A percentile compares a stretch with the other conserved stretches of the same genome.
These are phyloP conservation scores for Myiotriccus ornatus DNA, from an alignment of 2,797 vertebrate genomes.

Conservation along the genomic window DNA sequence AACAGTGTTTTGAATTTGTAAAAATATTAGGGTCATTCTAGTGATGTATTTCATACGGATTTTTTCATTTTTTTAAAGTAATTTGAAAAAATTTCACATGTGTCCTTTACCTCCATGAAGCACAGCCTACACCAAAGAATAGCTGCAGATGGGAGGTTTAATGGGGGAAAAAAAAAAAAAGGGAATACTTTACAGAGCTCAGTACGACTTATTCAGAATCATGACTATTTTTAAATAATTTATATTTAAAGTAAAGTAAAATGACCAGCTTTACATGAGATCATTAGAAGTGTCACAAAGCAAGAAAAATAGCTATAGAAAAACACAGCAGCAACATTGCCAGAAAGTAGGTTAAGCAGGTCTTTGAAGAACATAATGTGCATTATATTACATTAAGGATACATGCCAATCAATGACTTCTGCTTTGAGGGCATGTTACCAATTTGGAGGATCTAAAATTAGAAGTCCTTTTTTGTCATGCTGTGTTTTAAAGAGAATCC, in stretches of 20 bases:
- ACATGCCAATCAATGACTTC: background rate
- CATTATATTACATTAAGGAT: background rate
- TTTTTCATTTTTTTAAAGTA: background rate
- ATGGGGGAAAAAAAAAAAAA: background rate
- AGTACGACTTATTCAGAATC: slow-evolving; percentile 1
- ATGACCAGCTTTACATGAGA: background rate
- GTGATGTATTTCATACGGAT: background rate
- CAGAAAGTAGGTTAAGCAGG: slow-evolving; percentile 11
- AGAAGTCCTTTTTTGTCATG: background rate
- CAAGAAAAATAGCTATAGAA: slow-evolving; percentile 34
- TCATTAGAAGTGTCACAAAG: slow-evolving; percentile 27
- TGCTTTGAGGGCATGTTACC: background rate
- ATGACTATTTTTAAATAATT: background rate
- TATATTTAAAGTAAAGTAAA: background rate
- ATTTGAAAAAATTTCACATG: background rate
- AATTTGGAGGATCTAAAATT: background rate
- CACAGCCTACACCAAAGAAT: background rate
- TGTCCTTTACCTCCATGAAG: background rate
- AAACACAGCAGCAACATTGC: background rate
- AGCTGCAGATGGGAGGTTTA: background rate
- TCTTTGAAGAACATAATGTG: slow-evolving; percentile 14
- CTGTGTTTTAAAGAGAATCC: background rate
- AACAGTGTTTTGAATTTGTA: background rate
- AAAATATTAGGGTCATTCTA: background rate
- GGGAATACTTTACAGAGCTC: background rate